Base-by-base conservation (phyloP, 2,888 invertebrate species). In the Eugnorisma glareosa region DNA sequence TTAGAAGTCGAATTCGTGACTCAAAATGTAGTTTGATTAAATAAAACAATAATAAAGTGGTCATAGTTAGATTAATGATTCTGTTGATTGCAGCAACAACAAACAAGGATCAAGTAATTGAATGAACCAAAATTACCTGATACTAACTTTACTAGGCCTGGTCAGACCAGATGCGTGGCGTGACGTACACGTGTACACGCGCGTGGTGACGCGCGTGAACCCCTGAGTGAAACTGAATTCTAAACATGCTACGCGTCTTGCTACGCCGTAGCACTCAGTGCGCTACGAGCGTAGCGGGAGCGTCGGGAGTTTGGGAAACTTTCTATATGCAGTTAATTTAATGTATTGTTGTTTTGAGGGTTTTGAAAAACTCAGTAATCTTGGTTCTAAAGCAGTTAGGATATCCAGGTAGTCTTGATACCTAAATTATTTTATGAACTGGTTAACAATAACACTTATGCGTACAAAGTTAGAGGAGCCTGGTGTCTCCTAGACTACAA, bases 181-280 rank as follows among this genome's bases (percentile, higher is more conserved):
- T n/a, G n/a, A n/a, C n/a, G n/a, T n/a, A n/a, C n/a, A n/a, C n/a
- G n/a, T n/a, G n/a, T n/a, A n/a, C n/a, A n/a, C n/a, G n/a, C n/a
- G n/a, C n/a, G n/a, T n/a, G n/a, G n/a, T n/a, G n/a, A n/a, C n/a
- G n/a, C n/a, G n/a, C n/a, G n/a, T n/a, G n/a, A n/a, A n/a, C n/a
- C n/a, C n/a, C n/a, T n/a, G n/a, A n/a, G n/a, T 35, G 4, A 51
- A 73, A 35, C 21, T 10, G 35, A 43, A 37, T 66, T 11, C 13
- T 35, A 2, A 24, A n/a, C 3, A 5, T 7, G 75, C 75, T 79
- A 75, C 75, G 75, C 21, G 31, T 18, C 18, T 8, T 1, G 76
- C 79, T 79, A 79, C 79, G 79, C 35, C 79, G 79, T 79, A 79
- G 82, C 79, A 61, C n/a, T 21, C 11, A 24, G 0, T 1, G 35